A percentile compares a stretch with the other conserved stretches of the same genome.
Evolutionary conservation across 2,888 invertebrate genomes (phyloP).

Genomic region (Pyrocoelia pectoralis): DNA sequence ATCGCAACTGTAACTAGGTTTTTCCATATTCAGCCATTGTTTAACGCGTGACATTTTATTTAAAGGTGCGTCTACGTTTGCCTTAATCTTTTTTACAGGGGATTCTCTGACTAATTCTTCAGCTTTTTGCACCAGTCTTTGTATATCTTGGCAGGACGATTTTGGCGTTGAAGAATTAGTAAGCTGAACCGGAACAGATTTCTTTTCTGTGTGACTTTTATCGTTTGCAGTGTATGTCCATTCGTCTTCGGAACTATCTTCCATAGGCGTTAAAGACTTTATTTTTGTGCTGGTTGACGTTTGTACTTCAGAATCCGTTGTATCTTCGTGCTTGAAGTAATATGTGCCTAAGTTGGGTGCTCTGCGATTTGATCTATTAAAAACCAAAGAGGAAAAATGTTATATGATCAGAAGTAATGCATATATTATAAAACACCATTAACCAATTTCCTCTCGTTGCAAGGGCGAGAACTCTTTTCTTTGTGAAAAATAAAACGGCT

Average conservation of each 20-base stretch:
- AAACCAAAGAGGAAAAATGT: too few species aligned
- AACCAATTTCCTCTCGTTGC: too few species aligned
- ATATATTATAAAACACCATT: too few species aligned
- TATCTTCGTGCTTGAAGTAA: slow-evolving; percentile 87
- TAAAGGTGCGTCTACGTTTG: slow-evolving; percentile 52
- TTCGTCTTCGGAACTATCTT: slow-evolving; percentile 72
- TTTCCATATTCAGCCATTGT: slow-evolving; percentile 72
- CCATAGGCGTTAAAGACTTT: slow-evolving; percentile 55
- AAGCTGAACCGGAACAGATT: slow-evolving; percentile 41
- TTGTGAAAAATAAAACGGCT: too few species aligned
- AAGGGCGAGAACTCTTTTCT: too few species aligned
- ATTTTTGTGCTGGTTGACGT: slow-evolving; percentile 43
- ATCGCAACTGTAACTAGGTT: slow-evolving; percentile 81
- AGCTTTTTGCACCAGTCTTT: slow-evolving; percentile 80
- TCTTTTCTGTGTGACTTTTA: slow-evolving; percentile 47
- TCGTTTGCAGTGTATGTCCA: slow-evolving; percentile 71
- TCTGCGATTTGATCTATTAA: slow-evolving; percentile 72
- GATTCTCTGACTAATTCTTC: slow-evolving; percentile 75
- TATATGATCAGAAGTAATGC: too few species aligned
- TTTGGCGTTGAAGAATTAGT: slow-evolving; percentile 33
- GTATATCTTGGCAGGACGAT: slow-evolving; percentile 68
- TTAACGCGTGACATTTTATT: slow-evolving; percentile 74
- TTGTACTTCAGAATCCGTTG: slow-evolving; percentile 68
- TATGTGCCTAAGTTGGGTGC: slow-evolving; percentile 85
- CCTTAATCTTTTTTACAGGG: slow-evolving; percentile 57